These are phyloP conservation scores for Muscicapa adusta DNA, from an alignment of 2,113 vertebrate genomes.

Conservation along the genomic window DNA sequence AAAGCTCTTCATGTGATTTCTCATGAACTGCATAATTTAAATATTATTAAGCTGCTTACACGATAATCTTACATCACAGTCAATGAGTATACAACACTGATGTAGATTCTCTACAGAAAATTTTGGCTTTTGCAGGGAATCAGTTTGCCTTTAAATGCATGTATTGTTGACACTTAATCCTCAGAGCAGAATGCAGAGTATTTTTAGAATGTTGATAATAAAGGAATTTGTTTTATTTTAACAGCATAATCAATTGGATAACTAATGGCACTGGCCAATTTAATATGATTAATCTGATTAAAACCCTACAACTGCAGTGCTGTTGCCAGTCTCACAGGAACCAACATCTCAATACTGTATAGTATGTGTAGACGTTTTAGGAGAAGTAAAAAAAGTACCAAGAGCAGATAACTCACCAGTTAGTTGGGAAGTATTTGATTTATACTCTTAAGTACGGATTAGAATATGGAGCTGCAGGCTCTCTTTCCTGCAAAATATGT, in stretches of 20 bases:
- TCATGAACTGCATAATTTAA: background rate
- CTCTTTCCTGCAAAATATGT: background rate
- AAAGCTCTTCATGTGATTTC: background rate
- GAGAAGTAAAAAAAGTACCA: background rate
- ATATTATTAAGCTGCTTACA: slow-evolving; percentile 6
- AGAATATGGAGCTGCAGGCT: background rate
- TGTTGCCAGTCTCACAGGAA: background rate
- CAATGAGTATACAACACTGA: background rate
- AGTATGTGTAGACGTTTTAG: background rate
- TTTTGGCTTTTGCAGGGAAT: background rate
- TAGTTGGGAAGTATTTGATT: background rate
- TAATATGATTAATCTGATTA: slow-evolving; percentile 7
- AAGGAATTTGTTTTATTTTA: background rate
- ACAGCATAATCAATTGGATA: background rate
- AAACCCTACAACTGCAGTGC: background rate
- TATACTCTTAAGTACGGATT: background rate
- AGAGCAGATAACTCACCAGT: background rate
- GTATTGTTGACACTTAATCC: background rate
- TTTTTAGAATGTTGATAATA: slow-evolving; percentile 6
- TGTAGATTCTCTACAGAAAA: background rate
- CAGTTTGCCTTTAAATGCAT: background rate
- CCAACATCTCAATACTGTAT: background rate
- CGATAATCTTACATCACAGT: background rate
- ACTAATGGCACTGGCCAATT: background rate
- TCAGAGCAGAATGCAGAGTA: background rate